Conservation (phyloP, 2,888 invertebrate species). For the Lottia scabra region DNA sequence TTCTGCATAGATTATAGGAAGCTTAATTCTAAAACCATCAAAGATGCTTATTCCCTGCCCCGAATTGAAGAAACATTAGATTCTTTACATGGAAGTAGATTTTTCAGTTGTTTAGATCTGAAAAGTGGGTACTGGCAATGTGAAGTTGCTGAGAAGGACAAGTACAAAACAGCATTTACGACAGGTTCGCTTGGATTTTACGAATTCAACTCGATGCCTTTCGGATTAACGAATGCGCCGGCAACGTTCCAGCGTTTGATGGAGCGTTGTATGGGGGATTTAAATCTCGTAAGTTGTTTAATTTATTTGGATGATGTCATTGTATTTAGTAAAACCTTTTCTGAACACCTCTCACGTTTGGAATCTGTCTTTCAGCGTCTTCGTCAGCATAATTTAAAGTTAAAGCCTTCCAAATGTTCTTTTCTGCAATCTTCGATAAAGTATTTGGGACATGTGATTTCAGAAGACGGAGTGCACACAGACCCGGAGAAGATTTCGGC, state of each 20-base stretch:
- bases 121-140: conserved; percentile 30
- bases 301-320: conserved; percentile 41
- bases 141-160: conserved; percentile 25
- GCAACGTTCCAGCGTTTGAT: conserved; percentile 32
- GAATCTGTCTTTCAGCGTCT: conserved; percentile 29
- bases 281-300: conserved; percentile 34
- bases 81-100: conserved; percentile 21
- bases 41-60: conserved; percentile 27
- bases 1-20: conserved; percentile 34
- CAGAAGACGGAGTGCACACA: conserved; percentile 29
- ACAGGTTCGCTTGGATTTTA: conserved; percentile 27
- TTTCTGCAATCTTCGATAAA: conserved; percentile 26
- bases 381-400: conserved; percentile 26
- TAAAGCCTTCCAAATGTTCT: conserved; percentile 39
- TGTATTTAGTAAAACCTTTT: conserved; percentile 29
- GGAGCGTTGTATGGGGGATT: conserved; percentile 24
- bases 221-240: conserved; percentile 35
- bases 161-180: conserved; percentile 31
- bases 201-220: conserved; percentile 21
- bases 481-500: conserved; percentile 25
- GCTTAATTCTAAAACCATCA: conserved; percentile 27
- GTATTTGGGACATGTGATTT: conserved; percentile 34
- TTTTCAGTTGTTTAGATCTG: conserved; percentile 28
- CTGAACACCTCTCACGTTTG: conserved; percentile 29
- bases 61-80: conserved; percentile 30